A percentile compares a stretch with the other conserved stretches of the same genome.
Evolutionary conservation across 2,113 vertebrate genomes (phyloP).

Genomic region (Dermatemys mawii): DNA sequence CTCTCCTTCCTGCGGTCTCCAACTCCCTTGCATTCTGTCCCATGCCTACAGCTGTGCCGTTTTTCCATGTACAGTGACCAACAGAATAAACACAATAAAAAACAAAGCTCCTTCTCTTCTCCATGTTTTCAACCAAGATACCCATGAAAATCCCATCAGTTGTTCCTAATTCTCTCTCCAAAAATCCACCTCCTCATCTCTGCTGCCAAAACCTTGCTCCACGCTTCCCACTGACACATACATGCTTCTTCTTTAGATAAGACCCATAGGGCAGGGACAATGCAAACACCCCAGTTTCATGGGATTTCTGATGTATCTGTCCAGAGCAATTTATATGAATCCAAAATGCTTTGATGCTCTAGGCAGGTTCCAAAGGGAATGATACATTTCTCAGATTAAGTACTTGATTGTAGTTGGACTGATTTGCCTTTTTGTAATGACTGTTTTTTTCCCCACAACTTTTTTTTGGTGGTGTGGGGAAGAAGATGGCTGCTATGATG

Average conservation of each 20-base stretch:
- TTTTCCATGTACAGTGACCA: background rate
- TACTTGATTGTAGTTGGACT: background rate
- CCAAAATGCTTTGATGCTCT: background rate
- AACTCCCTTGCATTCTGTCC: background rate
- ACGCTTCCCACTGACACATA: background rate
- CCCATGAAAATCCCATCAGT: accelerated
- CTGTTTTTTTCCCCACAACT: background rate
- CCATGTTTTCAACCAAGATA: background rate
- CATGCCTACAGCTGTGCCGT: background rate
- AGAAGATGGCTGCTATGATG: background rate
- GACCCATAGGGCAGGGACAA: background rate
- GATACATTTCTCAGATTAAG: background rate
- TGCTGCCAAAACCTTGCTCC: background rate
- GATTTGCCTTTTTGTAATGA: background rate
- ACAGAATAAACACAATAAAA: accelerated
- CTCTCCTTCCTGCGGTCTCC: background rate
- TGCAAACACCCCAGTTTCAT: background rate
- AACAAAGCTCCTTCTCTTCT: background rate
- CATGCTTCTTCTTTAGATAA: background rate
- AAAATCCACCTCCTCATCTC: background rate
- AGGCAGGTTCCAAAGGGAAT: background rate
- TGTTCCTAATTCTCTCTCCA: background rate
- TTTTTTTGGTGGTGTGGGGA: background rate
- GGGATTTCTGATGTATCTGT: background rate
- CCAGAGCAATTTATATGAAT: background rate